A percentile compares a stretch with the other conserved stretches of the same genome.
These are phyloP conservation scores for Gopherus evgoodei DNA, from an alignment of 2,113 vertebrate genomes.

Conservation along the genomic window DNA sequence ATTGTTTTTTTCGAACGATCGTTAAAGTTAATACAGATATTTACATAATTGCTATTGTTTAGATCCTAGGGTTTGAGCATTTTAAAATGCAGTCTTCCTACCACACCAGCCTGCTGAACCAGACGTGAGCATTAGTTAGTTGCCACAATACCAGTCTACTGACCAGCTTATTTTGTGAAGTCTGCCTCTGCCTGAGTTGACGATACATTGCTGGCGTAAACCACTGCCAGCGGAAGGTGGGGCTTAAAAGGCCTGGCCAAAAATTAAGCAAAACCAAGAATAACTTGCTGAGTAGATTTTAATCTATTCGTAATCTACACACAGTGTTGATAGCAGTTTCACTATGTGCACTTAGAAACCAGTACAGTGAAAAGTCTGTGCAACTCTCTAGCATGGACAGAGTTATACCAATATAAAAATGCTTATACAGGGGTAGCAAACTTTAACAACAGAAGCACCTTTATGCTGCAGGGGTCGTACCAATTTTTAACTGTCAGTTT, in stretches of 20 bases:
- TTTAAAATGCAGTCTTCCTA: not conserved
- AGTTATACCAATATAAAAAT: rapidly evolving
- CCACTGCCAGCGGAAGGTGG: not conserved
- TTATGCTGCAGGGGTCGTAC: not conserved
- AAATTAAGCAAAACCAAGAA: not conserved
- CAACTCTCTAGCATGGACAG: rapidly evolving
- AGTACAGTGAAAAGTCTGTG: not conserved
- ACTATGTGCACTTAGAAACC: not conserved
- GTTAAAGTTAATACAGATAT: not conserved
- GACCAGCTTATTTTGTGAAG: not conserved
- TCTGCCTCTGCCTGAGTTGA: not conserved
- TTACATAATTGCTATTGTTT: not conserved
- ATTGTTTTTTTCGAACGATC: not conserved
- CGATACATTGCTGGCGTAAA: not conserved
- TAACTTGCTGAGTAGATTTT: not conserved
- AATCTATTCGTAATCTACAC: not conserved
- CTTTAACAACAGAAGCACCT: not conserved
- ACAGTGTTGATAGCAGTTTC: not conserved
- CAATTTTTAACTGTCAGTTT: not conserved
- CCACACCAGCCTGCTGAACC: not conserved
- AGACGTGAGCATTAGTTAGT: not conserved
- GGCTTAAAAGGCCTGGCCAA: not conserved
- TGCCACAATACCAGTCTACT: not conserved
- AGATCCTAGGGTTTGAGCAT: not conserved
- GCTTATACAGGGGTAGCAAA: not conserved